Evolutionary conservation across 2,797 vertebrate genomes (phyloP).

Genomic region (Schizopygopsis pylzovi): DNA sequence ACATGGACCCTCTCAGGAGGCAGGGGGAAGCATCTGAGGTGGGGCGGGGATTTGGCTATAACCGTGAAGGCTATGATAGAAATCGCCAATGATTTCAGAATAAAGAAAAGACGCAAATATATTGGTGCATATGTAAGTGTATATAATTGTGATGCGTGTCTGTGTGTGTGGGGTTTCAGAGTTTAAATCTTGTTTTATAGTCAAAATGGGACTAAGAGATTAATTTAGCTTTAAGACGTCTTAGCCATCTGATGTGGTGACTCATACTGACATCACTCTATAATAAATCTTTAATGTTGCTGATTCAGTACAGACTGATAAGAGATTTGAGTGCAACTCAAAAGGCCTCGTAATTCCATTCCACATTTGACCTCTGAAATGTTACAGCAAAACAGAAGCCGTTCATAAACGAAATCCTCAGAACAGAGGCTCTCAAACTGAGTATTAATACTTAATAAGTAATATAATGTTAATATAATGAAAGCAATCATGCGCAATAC

Average conservation of each 20-base stretch:
- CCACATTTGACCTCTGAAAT: constrained; percentile 6
- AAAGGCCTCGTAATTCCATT: constrained; percentile 31
- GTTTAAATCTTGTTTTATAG: neutral
- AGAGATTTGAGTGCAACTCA: constrained; percentile 38
- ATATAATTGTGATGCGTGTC: neutral
- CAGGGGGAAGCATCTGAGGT: neutral
- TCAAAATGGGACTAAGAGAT: neutral
- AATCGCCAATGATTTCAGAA: neutral
- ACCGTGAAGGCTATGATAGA: neutral
- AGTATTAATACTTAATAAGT: neutral
- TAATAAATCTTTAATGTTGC: constrained; percentile 46
- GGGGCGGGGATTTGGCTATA: neutral
- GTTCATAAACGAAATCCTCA: neutral
- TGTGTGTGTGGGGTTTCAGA: no score
- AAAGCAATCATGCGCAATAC: neutral
- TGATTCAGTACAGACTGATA: constrained; percentile 48
- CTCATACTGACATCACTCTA: constrained; percentile 51
- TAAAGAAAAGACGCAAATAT: neutral
- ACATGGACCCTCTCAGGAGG: constrained; percentile 48
- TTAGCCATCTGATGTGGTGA: constrained; percentile 39
- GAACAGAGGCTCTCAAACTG: neutral
- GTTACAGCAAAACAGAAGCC: neutral
- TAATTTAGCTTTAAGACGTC: constrained; percentile 28
- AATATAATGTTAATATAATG: neutral
- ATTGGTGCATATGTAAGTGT: neutral